Percentiles rank a stretch among this genome's conserved stretches.
phyloP scores from a whole-genome alignment of 2,888 invertebrate genomes.

The Chirona hameri region DNA sequence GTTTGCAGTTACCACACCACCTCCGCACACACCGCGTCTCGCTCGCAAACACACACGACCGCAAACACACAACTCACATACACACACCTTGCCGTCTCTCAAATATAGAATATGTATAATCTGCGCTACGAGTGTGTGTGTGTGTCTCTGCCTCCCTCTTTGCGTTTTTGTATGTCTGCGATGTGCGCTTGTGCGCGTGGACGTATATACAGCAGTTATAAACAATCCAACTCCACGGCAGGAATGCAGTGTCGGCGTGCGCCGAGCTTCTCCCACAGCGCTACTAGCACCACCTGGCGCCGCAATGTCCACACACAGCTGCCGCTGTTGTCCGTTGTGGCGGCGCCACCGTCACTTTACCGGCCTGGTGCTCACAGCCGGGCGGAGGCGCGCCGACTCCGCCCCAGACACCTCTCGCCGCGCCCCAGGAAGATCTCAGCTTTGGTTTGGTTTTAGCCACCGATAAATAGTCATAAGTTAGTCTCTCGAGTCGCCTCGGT shows the following conservation, averaged over 20 bases:
- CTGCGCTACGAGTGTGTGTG: no score
- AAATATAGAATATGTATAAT: no score
- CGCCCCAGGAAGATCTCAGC: constrained; percentile 2
- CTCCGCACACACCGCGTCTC: not conserved
- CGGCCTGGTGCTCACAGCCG: no score
- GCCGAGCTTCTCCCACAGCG: not conserved
- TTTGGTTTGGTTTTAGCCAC: not conserved
- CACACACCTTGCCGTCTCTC: no score
- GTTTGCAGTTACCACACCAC: not conserved
- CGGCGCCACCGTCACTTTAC: no score
- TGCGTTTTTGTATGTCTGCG: not conserved
- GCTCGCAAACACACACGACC: no score
- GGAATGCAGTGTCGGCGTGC: no score
- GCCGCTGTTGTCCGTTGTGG: not conserved
- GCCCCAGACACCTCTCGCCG: no score
- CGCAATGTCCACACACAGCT: not conserved
- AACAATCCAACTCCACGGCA: not conserved
- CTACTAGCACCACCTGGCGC: not conserved
- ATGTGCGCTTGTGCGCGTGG: not conserved
- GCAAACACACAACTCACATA: no score
- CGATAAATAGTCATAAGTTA: constrained; percentile 27
- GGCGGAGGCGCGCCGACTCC: not conserved
- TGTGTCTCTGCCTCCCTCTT: not conserved
- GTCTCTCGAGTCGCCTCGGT: not conserved
- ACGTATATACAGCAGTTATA: not conserved